Evolutionary conservation across 2,888 invertebrate species (phyloP), one percentile per base, ranked within the genome.

Genomic region (Yponomeuta plumbellus): DNA sequence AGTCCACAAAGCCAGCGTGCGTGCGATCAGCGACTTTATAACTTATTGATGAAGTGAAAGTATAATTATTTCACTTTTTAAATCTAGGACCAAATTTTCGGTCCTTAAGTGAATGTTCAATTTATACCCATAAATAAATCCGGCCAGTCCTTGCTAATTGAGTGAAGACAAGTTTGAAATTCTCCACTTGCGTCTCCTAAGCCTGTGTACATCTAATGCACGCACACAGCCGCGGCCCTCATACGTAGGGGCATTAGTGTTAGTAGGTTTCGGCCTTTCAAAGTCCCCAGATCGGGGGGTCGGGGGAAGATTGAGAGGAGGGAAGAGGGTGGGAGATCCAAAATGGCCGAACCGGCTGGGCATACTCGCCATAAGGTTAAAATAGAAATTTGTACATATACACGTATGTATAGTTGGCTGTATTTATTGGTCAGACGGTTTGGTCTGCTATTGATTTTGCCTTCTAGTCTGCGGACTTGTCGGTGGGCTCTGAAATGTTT

Each of bases 231-330:
- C 66, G 59, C 59, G 39, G 6, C 40, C 13, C 68, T 68, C 75
- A 77, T 83, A 81, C 81, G 80, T 83, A 81, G 80, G 86, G 83
- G 84, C 88, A 90, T 89, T 88, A 90, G 90, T 89, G 90, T 90
- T 90, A 91, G 89, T 86, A 79, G 83, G 87, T 82, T 90, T 91
- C 89, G 89, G 89, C 87, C 87, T 87, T 88, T 86, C 76, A 86
- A 85, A 86, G 85, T 83, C 88, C 88, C 89, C 88, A 83, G 84
- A 85, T 87, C 84, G 87, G 89, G 87, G 85, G 88, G 84, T 84
- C 80, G 86, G 88, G 88, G 88, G 87, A 88, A 87, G 87, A 86
- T 83, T 82, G 84, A 82, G 86, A 89, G 84, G 84, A 87, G 86
- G 78, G 85, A 81, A 40, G 74, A 78, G 79, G 78, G 82, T 81